Base-by-base conservation (phyloP, 2,888 invertebrate genomes). In the Hyppa rectilinea region DNA sequence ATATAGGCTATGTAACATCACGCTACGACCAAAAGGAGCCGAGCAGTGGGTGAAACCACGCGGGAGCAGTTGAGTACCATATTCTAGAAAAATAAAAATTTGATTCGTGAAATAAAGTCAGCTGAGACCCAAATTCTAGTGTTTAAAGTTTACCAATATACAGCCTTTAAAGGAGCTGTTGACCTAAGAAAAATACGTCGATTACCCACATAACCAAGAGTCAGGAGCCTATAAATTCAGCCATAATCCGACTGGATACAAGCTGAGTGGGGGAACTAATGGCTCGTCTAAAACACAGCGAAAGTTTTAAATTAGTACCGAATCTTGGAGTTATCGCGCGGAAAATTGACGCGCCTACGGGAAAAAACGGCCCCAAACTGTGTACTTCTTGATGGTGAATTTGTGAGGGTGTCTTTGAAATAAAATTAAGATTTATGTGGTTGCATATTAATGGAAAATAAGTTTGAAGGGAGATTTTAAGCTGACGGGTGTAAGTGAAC, bases 301-400 rank as follows among this genome's bases (percentile, higher is more conserved):
- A 87, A 91, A 91, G 86, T 91, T 91, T 91, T 89, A 90, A 91
- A 90, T 91, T 90, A 89, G 89, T 85, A 85, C 85, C 88, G 88
- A 89, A 89, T 90, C 85, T 87, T 77, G 79, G 71, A 83, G 87
- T 85, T 91, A 91, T 91, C 88, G 90, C 82, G 83, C 83, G 91
- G 89, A 89, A 91, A 91, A 90, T 90, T 89, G 90, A 90, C 85
- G 87, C 67, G 40, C 68, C 81, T 78, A 73, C 61, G 68, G 78
- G 75, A 83, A 86, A 87, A 88, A 85, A 80, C 59, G 75, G 38
- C 56, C 55, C 34, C 65, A 62, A 47, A 59, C 52, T 78, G 53
- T 64, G n/a, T 78, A 49, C 52, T 45, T 53, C 56, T 43, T 61
- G 68, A 68, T 78, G 64, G 64, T 29, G 60, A 66, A 47, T 64